Base-by-base conservation (phyloP, 2,113 vertebrate genomes). In the Pluvianellus socialis region DNA sequence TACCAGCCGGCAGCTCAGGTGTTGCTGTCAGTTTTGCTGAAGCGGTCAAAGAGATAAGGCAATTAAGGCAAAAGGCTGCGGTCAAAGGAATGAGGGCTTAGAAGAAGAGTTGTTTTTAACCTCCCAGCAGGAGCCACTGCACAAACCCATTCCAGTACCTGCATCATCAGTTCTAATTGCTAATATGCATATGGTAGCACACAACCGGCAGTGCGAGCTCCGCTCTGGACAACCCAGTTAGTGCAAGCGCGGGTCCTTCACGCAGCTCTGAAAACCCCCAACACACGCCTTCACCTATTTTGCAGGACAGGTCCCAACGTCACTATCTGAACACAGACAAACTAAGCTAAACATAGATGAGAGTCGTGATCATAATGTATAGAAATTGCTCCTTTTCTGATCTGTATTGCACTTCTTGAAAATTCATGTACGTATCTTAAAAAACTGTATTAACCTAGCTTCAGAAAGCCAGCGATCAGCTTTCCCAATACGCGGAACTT, bases 321-420 rank as follows among this genome's bases (percentile, higher is more conserved):
- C 21, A 22, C 26, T 32, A 6, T 8, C 10, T 35, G 49, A 83
- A 72, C 14, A 23, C 0, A 47, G 24, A 44, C 19, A 89, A 80
- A 80, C 10, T 28, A 45, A 62, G 45, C 12, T 47, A 44, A 71
- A 28, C 4, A 4, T 7, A 33, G 28, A 19, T 10, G 45, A 33
- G 12, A 53, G 3, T 3, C 49, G 24, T 16, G 23, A 24, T 55
- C 27, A 52, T 15, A 47, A 70, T 0, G 0, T 18, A 10, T 15
- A 52, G 40, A 73, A 91, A 67, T 32, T 18, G 12, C 12, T 80
- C 14, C 6, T 67, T 53, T 74, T 53, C 50, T 45, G 42, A 65
- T 35, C 53, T 52, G 6, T 44, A 35, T 27, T 58, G n/a, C 18
- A 66, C 16, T 70, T 45, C n/a, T 55, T 42, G 14, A 65, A 33